Evolutionary conservation across 2,888 invertebrate species (phyloP), one percentile per base, ranked within the genome.

Genomic region (Pachliopta kotzebuea): DNA sequence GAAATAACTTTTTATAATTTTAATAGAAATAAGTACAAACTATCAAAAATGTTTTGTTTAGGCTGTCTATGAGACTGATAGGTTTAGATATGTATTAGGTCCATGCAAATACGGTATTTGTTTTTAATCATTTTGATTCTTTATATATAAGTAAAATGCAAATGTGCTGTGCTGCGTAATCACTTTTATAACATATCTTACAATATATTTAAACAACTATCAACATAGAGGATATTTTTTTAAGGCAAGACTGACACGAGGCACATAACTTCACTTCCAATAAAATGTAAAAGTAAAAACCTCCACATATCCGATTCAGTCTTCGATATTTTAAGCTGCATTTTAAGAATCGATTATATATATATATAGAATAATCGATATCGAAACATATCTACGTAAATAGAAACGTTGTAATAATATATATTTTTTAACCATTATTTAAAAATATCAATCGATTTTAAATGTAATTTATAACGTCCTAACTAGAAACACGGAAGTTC

Each of bases 161-260:
- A 37, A 37, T 37, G 37, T 37, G 11, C 14, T 37, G 37, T 14
- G 37, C 37, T 37, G 37, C 1, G 14, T 37, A 37, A 37, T 37
- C 37, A 37, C 37, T 11, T 37, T 37, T 37, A 14, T 37, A n/a
- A n/a, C n/a, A 37, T 37, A 37, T 37, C 11, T 37, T 37, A 37
- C 4, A 37, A 14, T 37, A 14, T 37, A 37, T 14, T 2, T 37
- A 37, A 37, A 37, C 37, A 37, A 37, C 37, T 37, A 37, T 37
- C 37, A 49, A 49, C 49, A 49, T 20, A n/a, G 6, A 20, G 2
- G 49, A 37, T 49, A 31, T 37, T 68, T 74, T 75, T 71, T 70
- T 76, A 79, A 84, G 85, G 85, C 86, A 85, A 85, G 86, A 83
- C 70, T 71, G 66, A 77, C 67, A 70, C 71, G 74, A 83, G 80